Conservation (phyloP, 2,797 vertebrate species). For the Danio tinwini region DNA sequence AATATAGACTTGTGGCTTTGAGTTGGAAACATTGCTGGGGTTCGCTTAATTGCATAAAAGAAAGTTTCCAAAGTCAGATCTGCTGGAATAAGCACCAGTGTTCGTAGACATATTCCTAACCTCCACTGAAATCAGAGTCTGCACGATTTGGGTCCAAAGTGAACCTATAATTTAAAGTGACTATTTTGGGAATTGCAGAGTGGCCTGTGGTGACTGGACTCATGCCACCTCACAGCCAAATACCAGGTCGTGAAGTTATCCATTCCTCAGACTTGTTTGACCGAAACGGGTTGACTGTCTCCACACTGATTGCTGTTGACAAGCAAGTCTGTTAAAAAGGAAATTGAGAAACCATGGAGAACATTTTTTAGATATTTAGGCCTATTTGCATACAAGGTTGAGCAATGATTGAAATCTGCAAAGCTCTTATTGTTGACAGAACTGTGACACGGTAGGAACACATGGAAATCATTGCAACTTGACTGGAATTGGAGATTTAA, state of each 20-base stretch:
- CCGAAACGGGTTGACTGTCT: conserved; percentile 63
- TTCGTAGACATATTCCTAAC: conserved; percentile 66
- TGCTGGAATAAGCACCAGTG: conserved; percentile 71
- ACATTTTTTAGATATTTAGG: conserved; percentile 56
- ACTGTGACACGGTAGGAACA: conserved; percentile 39
- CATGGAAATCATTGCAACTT: background rate
- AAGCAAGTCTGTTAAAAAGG: conserved; percentile 57
- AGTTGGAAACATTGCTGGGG: conserved; percentile 62
- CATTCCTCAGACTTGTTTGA: conserved; percentile 66
- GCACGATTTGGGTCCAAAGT: conserved; percentile 71
- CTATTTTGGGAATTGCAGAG: conserved; percentile 76
- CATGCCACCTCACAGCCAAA: conserved; percentile 72
- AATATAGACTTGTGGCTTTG: conserved; percentile 59
- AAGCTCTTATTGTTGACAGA: conserved; percentile 63
- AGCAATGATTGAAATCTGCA: conserved; percentile 50
- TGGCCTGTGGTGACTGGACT: conserved; percentile 72
- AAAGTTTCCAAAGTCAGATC: conserved; percentile 75
- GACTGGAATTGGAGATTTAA: background rate
- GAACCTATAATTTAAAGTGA: conserved; percentile 76
- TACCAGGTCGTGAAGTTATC: conserved; percentile 65
- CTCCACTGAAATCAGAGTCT: conserved; percentile 60
- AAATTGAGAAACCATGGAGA: conserved; percentile 62
- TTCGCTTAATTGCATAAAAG: conserved; percentile 59
- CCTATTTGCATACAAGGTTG: conserved; percentile 50
- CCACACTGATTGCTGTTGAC: conserved; percentile 57